phyloP scores from a whole-genome alignment of 2,797 vertebrate species.

The Peromyscus melanophrys region DNA sequence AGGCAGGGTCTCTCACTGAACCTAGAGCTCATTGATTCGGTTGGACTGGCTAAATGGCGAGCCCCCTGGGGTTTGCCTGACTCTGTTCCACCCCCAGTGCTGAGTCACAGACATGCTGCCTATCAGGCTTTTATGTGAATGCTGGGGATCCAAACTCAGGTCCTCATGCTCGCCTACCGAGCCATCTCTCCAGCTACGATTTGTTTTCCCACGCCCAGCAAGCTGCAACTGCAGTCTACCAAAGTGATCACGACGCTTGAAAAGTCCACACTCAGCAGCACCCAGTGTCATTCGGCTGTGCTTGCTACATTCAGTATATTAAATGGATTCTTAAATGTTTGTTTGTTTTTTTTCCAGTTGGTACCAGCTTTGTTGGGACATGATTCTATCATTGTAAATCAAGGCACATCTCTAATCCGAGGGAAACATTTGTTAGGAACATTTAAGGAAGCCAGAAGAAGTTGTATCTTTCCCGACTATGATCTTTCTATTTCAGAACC shows the following conservation, averaged over 20 bases:
- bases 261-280: background rate
- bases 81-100: background rate
- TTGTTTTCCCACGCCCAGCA: background rate
- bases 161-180: background rate
- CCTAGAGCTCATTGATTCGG: background rate
- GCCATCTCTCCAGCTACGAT: background rate
- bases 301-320: background rate
- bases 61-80: background rate
- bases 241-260: background rate
- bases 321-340: background rate
- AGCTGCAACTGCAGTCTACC: background rate
- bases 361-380: background rate
- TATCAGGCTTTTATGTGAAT: no score
- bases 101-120: background rate
- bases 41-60: background rate
- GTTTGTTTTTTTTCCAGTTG: background rate
- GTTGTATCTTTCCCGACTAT: conserved; percentile 8
- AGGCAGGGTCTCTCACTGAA: background rate
- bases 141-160: background rate
- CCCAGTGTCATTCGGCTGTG: background rate
- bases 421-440: conserved; percentile 14
- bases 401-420: background rate
- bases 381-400: background rate
- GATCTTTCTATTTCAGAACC: conserved; percentile 52
- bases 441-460: conserved; percentile 34